These are phyloP conservation scores for Caenorhabditis macrosperma DNA, from an alignment of 2,888 invertebrate species.

Conservation along the genomic window DNA sequence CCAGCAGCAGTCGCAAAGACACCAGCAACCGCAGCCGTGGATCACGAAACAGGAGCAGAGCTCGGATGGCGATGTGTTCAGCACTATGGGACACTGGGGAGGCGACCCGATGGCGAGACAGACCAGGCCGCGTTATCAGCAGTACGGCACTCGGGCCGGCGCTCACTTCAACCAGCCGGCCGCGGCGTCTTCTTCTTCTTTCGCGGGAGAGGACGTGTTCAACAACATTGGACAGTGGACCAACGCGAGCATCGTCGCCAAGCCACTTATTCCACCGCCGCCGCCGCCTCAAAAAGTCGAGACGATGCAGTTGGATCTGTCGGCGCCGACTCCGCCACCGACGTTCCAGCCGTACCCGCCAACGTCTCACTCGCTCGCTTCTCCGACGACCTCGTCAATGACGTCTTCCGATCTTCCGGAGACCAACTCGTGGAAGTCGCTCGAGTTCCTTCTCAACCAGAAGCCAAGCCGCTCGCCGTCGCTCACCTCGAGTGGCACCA, in stretches of 20 bases:
- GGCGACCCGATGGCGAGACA: background rate
- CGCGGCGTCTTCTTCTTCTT: background rate
- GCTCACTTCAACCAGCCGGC: background rate
- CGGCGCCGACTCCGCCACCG: slow-evolving; percentile 6
- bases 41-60: background rate
- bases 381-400: slow-evolving; percentile 8
- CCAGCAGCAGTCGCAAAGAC: background rate
- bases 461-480: slow-evolving; percentile 31
- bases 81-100: slow-evolving; percentile 11
- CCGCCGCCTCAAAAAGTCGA: background rate
- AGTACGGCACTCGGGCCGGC: background rate
- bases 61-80: slow-evolving; percentile 8
- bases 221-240: slow-evolving; percentile 20
- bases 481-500: slow-evolving; percentile 3
- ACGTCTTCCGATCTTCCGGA: slow-evolving; percentile 9
- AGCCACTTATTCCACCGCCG: too few species aligned
- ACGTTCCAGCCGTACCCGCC: slow-evolving; percentile 8
- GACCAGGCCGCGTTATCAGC: background rate
- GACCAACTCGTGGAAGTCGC: slow-evolving; percentile 31
- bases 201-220: slow-evolving; percentile 15
- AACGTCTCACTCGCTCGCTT: slow-evolving; percentile 15
- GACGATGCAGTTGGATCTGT: background rate
- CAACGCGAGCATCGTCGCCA: background rate
- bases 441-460: slow-evolving; percentile 15
- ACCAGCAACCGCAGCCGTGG: background rate